phyloP scores from a whole-genome alignment of 2,888 invertebrate genomes.

The Hypselothyrea guttata region DNA sequence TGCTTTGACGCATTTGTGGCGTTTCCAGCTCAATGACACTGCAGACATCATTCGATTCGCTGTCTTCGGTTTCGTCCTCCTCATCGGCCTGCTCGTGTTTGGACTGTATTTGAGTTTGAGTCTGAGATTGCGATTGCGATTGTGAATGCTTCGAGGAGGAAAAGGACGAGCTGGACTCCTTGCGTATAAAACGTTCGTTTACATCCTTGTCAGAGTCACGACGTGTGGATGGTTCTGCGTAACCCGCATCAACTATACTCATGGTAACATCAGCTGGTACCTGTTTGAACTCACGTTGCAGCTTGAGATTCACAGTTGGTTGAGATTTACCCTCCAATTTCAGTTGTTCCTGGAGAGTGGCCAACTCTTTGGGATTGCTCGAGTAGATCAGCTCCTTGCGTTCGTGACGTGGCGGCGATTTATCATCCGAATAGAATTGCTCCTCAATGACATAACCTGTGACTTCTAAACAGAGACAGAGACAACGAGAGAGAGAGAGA shows the following conservation, averaged over 20 bases:
- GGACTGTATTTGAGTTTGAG: too few species aligned
- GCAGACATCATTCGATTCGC: slow-evolving; percentile 71
- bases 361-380: slow-evolving; percentile 84
- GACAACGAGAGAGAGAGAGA: too few species aligned
- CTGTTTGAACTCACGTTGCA: slow-evolving; percentile 67
- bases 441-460: slow-evolving; percentile 88
- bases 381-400: slow-evolving; percentile 88
- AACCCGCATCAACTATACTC: slow-evolving; percentile 1
- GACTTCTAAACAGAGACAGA: slow-evolving; percentile 84
- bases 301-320: slow-evolving; percentile 34
- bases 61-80: slow-evolving; percentile 62
- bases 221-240: slow-evolving; percentile 72
- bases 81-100: slow-evolving; percentile 51
- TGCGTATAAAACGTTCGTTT: slow-evolving; percentile 90
- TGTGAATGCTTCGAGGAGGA: slow-evolving; percentile 38
- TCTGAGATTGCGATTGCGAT: slow-evolving; percentile 55
- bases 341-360: slow-evolving; percentile 61
- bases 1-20: slow-evolving; percentile 63
- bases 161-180: slow-evolving; percentile 79
- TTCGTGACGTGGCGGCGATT: slow-evolving; percentile 87
- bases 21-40: slow-evolving; percentile 68
- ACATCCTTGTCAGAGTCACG: slow-evolving; percentile 89
- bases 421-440: slow-evolving; percentile 87
- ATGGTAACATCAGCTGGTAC: slow-evolving; percentile 40
- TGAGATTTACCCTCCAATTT: slow-evolving; percentile 44